Evolutionary conservation across 2,113 vertebrate genomes (phyloP).

Genomic region (Limnothrissa miodon): DNA sequence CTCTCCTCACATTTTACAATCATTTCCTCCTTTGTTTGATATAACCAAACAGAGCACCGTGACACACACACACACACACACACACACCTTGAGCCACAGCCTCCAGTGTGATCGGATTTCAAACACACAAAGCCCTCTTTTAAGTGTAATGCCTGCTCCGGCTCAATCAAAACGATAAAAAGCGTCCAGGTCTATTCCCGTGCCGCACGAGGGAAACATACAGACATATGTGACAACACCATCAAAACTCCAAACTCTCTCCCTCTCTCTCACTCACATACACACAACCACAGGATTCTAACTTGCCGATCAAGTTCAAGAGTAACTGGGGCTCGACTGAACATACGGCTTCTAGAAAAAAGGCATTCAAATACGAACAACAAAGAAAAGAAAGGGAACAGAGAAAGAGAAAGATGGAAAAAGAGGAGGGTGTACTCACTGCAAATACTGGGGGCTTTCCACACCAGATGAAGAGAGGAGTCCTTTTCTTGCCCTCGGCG

Average conservation of each 20-base stretch:
- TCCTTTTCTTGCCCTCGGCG: conserved; percentile 64
- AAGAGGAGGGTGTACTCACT: conserved; percentile 62
- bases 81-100: conserved; percentile 56
- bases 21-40: background rate
- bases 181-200: conserved; percentile 27
- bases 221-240: background rate
- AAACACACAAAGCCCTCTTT: conserved; percentile 79
- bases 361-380: too few relatives aligned
- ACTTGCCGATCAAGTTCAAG: conserved; percentile 7
- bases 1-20: background rate
- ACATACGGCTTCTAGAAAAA: conserved; percentile 34
- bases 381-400: background rate
- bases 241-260: background rate
- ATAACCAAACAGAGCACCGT: too few relatives aligned
- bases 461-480: conserved; percentile 40
- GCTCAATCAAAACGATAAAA: conserved; percentile 68
- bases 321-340: background rate
- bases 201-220: conserved; percentile 18
- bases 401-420: conserved; percentile 31
- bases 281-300: background rate
- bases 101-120: conserved; percentile 71
- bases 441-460: conserved; percentile 49
- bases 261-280: background rate
- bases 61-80: conserved; percentile 35
- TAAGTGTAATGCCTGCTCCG: conserved; percentile 58